phyloP scores from a whole-genome alignment of 2,113 vertebrate species.

The Corythaixoides concolor region DNA sequence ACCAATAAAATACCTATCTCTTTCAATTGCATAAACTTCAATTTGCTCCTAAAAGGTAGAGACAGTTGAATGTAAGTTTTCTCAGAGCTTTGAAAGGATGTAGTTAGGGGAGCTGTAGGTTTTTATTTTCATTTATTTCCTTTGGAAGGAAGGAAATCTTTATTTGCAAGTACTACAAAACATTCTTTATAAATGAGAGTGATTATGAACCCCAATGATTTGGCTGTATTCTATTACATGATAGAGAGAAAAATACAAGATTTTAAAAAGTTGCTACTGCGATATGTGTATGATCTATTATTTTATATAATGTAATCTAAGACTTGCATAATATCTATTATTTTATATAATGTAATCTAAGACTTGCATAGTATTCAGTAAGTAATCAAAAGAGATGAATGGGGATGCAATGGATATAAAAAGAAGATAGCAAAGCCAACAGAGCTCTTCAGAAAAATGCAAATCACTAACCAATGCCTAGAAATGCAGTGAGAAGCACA shows the following conservation, averaged over 20 bases:
- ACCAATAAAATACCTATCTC: neutral
- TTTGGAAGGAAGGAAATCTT: neutral
- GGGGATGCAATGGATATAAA: neutral
- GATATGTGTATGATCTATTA: neutral
- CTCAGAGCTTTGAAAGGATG: neutral
- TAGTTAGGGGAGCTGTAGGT: fast-evolving
- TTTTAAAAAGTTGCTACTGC: neutral
- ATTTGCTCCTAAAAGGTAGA: neutral
- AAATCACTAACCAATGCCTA: neutral
- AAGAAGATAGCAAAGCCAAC: neutral
- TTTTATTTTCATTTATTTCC: neutral
- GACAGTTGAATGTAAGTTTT: neutral
- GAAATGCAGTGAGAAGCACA: neutral
- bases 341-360: neutral
- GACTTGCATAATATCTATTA: too few species aligned
- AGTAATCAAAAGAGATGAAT: neutral
- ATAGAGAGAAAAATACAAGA: neutral
- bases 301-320: neutral
- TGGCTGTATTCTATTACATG: neutral
- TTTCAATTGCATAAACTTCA: neutral
- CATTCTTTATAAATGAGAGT: neutral
- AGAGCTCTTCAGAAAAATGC: neutral
- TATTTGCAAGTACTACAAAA: neutral
- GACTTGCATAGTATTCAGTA: neutral
- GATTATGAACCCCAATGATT: neutral